Evolutionary conservation across 2,797 vertebrate species (phyloP), one percentile per base, ranked within the genome.

Genomic region (Sandelia bainsii): DNA sequence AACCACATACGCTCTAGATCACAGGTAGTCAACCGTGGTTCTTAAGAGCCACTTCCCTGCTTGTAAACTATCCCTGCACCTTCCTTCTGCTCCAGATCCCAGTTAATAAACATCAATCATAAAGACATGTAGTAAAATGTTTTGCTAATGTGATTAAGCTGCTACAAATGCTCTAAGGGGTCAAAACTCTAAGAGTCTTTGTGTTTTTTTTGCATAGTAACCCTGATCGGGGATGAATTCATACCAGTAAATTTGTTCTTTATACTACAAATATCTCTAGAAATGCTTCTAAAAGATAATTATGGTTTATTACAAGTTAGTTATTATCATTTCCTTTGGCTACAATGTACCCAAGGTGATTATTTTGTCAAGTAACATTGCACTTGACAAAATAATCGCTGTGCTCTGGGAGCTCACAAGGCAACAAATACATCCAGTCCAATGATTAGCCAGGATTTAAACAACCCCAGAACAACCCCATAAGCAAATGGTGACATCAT

Each of bases 351-450:
- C n/a, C n/a, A n/a, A n/a, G n/a, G n/a, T n/a, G n/a, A n/a, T n/a
- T n/a, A n/a, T n/a, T n/a, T n/a, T n/a, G n/a, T n/a, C n/a, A n/a
- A n/a, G 22, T 40, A 39, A 66, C 50, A 61, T 11, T 60, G 19
- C 5, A 42, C 49, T 59, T 2, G n/a, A 57, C 23, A 53, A 20
- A 79, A 34, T 42, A 72, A 67, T 13, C 69, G 29, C 39, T 54
- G 27, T 73, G 49, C 48, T 62, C 46, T 59, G 46, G 58, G 53
- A 67, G 60, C 52, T 44, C 25, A n/a, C 39, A 42, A 44, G 42
- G 40, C 8, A 39, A 34, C 20, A 4, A 71, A 76, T 59, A 6
- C 13, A 5, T 42, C 58, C 16, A 77, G 37, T 69, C 40, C 57
- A 9, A 66, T 27, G 8, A 59, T 51, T 9, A 39, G 39, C 39